Conservation (phyloP, 2,888 invertebrate species). For the Argyra leucocephala region DNA sequence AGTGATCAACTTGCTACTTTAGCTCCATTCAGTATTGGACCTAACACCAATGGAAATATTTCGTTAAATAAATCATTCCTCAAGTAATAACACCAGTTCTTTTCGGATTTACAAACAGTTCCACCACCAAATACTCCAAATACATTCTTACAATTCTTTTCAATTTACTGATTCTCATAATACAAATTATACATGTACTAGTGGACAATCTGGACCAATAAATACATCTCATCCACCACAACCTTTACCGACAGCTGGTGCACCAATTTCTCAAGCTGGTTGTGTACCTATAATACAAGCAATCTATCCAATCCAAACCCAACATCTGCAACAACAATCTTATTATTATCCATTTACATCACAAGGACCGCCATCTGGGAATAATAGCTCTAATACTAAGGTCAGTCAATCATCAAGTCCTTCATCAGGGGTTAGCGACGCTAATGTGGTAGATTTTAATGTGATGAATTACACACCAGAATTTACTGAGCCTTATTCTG, state of each 20-base stretch:
- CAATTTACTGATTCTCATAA: neutral
- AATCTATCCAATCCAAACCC: conserved; percentile 7
- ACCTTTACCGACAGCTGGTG: conserved; percentile 22
- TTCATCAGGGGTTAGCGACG: neutral
- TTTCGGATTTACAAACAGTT: conserved; percentile 16
- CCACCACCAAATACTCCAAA: conserved; percentile 23
- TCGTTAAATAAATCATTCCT: no score
- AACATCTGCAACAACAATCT: neutral
- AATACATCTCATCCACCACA: conserved; percentile 21
- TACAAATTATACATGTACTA: neutral
- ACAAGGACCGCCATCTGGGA: neutral
- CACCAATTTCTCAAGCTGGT: conserved; percentile 14
- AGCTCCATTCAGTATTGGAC: neutral
- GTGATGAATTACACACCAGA: neutral
- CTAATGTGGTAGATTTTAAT: no score
- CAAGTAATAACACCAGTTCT: conserved; percentile 11
- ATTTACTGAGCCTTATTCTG: conserved; percentile 9
- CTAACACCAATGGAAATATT: neutral
- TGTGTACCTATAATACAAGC: conserved; percentile 17
- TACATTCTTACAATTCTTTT: conserved; percentile 4
- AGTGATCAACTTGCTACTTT: neutral
- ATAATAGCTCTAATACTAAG: neutral
- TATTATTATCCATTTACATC: neutral
- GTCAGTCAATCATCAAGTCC: neutral
- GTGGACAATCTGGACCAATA: neutral